Base-by-base conservation (phyloP, 2,113 vertebrate genomes). In the Oncorhynchus mykiss region DNA sequence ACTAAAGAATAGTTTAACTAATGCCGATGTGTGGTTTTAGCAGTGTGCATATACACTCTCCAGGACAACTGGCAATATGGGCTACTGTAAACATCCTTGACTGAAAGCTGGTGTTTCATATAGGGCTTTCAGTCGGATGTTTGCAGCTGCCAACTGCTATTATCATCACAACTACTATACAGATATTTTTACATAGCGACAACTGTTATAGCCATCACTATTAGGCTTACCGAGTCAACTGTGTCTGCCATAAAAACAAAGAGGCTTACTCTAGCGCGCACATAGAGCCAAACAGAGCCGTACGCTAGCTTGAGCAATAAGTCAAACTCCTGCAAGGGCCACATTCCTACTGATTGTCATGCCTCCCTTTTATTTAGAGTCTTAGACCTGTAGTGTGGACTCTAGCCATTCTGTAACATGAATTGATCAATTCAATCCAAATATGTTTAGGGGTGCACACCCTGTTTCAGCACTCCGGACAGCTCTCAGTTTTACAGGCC, bases 11-110 rank as follows among this genome's bases (percentile, higher is more conserved):
- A 45, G 57, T 20, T 12, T 9, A 45, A 45, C 9, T 64, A n/a
- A n/a, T 22, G 7, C 22, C 49, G 13, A 14, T 1, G 18, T 5
- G 18, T n/a, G 12, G 4, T 29, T 31, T 18, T n/a, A 11, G 51
- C 45, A 14, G 48, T 14, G 51, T 83, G 45, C 45, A 9, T 76
- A 72, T 79, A 24, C 71, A 60, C 31, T 78, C 45, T 54, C 67
- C 48, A 12, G 76, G 73, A 74, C 13, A 70, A 81, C 89, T 93
- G 90, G 92, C 91, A 92, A 91, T 93, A 87, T 16, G 92, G 95
- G 97, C 95, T 91, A 92, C 95, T 99, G 97, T 99, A 99, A 99
- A 98, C 97, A 99, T 97, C 97, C 96, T 99, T 96, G 96, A 99
- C 97, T 99, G 97, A 96, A 98, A 99, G 96, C 96, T 98, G 94